These are phyloP conservation scores for Piscicola geometra DNA, from an alignment of 2,888 invertebrate species.

Conservation along the genomic window DNA sequence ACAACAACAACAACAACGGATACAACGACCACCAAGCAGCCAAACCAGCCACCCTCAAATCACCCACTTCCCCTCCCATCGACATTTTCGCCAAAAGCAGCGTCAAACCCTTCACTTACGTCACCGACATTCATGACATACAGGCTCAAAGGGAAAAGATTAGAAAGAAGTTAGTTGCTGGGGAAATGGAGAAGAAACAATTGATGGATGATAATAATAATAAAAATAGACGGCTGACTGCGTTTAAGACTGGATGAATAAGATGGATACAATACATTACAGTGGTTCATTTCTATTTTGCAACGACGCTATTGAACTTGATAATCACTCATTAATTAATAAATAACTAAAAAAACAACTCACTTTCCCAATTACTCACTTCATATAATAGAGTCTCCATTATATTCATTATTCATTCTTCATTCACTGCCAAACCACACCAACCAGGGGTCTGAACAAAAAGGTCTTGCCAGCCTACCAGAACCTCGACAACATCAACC, in stretches of 20 bases:
- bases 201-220: background rate
- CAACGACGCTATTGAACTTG: too few species aligned
- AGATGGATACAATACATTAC: too few species aligned
- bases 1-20: constrained; percentile 10
- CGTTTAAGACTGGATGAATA: too few species aligned
- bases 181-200: too few species aligned
- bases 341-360: background rate
- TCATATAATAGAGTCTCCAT: too few species aligned
- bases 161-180: constrained; percentile 40
- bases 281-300: too few species aligned
- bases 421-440: too few species aligned
- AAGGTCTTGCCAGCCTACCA: background rate
- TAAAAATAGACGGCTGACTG: too few species aligned
- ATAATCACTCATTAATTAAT: too few species aligned
- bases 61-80: constrained; percentile 40
- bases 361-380: too few species aligned
- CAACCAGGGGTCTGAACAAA: background rate
- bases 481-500: background rate
- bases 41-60: constrained; percentile 34
- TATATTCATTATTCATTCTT: too few species aligned
- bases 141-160: constrained; percentile 44
- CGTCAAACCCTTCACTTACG: constrained; percentile 44
- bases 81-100: constrained; percentile 39
- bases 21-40: background rate
- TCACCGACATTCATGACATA: constrained; percentile 42